These are phyloP conservation scores for Aphaenogaster ashmeadi DNA, from an alignment of 1,140 invertebrate species.

Conservation along the genomic window DNA sequence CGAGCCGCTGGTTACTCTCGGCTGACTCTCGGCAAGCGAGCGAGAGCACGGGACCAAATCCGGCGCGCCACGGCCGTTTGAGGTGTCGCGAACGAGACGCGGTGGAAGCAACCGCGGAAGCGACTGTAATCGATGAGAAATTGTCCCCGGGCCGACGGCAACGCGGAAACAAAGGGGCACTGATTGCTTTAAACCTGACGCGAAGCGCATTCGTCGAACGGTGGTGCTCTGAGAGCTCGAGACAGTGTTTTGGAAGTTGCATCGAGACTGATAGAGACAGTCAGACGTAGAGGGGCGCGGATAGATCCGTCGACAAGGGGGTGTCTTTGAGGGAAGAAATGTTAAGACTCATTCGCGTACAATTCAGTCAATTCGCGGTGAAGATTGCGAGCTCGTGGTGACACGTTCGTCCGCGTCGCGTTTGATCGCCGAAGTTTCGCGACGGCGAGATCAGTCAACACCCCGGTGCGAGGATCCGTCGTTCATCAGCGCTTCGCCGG, in stretches of 20 bases:
- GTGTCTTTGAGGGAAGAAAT: too few relatives aligned
- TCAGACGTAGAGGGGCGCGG: too few relatives aligned
- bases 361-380: too few relatives aligned
- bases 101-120: neutral
- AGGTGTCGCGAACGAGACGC: neutral
- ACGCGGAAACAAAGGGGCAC: neutral
- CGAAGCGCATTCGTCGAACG: too few relatives aligned
- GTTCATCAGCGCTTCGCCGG: neutral
- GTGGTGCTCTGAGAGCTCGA: too few relatives aligned
- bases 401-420: neutral
- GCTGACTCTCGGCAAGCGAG: neutral
- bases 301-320: too few relatives aligned
- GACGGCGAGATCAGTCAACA: neutral
- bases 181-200: neutral
- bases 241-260: too few relatives aligned
- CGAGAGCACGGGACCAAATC: constrained; percentile 30
- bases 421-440: too few relatives aligned
- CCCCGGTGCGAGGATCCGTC: neutral
- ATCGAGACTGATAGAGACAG: too few relatives aligned
- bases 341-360: too few relatives aligned
- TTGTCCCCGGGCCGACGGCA: neutral
- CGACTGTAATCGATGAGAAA: neutral
- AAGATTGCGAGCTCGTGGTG: too few relatives aligned
- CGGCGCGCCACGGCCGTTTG: constrained; percentile 12
- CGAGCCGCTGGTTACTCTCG: constrained; percentile 33